These are phyloP conservation scores for Coendou prehensilis DNA, from an alignment of 2,797 vertebrate species.

Conservation along the genomic window DNA sequence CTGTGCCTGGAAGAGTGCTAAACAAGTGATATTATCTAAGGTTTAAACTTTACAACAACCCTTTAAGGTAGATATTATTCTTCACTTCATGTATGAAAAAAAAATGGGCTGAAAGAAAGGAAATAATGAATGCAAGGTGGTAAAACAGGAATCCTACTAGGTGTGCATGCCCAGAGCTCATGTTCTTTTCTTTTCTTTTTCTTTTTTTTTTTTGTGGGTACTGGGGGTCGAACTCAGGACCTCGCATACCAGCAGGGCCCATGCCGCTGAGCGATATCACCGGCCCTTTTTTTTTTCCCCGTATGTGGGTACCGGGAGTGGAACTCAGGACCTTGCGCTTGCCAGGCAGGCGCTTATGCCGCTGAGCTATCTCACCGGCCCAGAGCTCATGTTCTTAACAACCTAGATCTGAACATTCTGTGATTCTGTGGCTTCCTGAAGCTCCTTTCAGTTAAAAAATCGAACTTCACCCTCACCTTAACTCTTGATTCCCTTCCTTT, in stretches of 20 bases:
- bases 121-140: neutral
- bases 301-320: too few species aligned
- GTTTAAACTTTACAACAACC: neutral
- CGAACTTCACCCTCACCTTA: neutral
- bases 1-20: neutral
- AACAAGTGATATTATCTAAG: neutral
- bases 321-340: too few species aligned
- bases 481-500: neutral
- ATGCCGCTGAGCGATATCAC: too few species aligned
- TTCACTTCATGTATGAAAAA: slow-evolving; percentile 24
- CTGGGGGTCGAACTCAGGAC: too few species aligned
- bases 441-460: neutral
- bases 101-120: neutral
- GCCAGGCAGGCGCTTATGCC: too few species aligned
- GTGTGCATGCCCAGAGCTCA: neutral
- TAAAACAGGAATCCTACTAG: neutral
- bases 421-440: neutral
- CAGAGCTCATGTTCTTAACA: neutral
- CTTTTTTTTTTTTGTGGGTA: too few species aligned
- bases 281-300: too few species aligned
- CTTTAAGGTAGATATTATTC: neutral
- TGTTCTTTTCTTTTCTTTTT: too few species aligned
- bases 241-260: too few species aligned
- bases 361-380: too few species aligned
- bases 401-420: neutral